Percentiles rank a stretch among this genome's conserved stretches.
phyloP scores from a whole-genome alignment of 2,113 vertebrate genomes.

The Thryonomys swinderianus region DNA sequence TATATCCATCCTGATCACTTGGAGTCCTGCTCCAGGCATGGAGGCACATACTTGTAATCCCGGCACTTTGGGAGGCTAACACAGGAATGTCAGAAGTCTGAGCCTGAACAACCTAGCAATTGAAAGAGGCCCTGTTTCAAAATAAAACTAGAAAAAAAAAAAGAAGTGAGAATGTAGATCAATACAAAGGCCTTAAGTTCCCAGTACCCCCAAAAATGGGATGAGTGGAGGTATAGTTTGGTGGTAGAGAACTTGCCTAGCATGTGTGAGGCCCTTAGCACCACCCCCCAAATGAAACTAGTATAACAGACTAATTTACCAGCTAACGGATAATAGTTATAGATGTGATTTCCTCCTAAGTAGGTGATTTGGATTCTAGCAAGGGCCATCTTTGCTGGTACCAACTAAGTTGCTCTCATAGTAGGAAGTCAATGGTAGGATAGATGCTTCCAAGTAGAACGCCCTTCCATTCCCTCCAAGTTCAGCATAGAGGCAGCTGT shows the following conservation, averaged over 20 bases:
- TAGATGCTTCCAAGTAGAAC: neutral
- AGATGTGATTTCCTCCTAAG: neutral
- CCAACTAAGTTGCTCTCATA: neutral
- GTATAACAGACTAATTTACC: neutral
- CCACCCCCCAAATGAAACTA: neutral
- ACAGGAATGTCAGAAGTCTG: neutral
- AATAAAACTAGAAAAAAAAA: neutral
- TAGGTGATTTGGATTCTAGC: slow-evolving; percentile 41
- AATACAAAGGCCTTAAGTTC: neutral
- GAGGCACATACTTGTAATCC: too few species aligned
- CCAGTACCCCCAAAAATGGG: neutral
- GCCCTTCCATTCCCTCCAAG: slow-evolving; percentile 8
- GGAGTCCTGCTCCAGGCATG: neutral
- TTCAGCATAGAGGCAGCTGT: neutral
- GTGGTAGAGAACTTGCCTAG: neutral
- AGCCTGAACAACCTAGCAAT: neutral
- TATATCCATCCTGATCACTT: neutral
- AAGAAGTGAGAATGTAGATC: neutral
- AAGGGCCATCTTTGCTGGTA: neutral
- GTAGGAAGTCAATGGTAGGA: neutral
- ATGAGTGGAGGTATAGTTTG: neutral
- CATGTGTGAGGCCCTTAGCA: neutral
- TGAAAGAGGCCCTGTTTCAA: neutral
- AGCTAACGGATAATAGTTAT: neutral
- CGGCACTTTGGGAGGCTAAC: neutral